These are phyloP conservation scores for Montipora capitata DNA, from an alignment of 92 coral and sea anemone genomes.

Conservation along the genomic window DNA sequence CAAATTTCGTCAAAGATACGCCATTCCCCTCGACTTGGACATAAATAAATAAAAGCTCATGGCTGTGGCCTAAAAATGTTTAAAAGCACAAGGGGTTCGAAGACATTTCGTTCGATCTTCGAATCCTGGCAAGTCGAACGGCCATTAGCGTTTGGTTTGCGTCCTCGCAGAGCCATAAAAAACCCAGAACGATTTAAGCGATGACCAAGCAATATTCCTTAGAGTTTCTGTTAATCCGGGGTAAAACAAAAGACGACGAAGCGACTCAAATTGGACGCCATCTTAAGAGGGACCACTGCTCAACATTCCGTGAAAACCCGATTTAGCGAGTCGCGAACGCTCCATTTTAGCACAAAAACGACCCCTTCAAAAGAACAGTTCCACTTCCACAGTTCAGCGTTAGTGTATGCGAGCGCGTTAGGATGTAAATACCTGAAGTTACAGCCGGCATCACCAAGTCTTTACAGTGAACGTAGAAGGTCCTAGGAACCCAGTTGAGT, in stretches of 20 bases:
- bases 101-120: constrained; percentile 48
- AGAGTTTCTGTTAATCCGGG: constrained; percentile 22
- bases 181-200: constrained; percentile 12
- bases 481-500: constrained; percentile 51
- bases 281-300: constrained; percentile 18
- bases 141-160: not conserved
- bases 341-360: not conserved
- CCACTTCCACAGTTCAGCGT: not conserved
- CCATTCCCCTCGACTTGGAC: constrained; percentile 19
- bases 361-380: not conserved
- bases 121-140: not conserved
- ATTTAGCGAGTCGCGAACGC: constrained; percentile 22
- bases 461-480: constrained; percentile 58
- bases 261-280: constrained; percentile 35
- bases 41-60: constrained; percentile 59
- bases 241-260: constrained; percentile 44
- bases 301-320: not conserved
- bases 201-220: constrained; percentile 37
- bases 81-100: constrained; percentile 7
- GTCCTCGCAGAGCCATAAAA: not conserved
- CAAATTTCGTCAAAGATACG: constrained; percentile 38
- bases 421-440: constrained; percentile 92
- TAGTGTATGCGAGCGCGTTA: constrained; percentile 29
- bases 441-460: constrained; percentile 99
- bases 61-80: constrained; percentile 32